Evolutionary conservation across 2,888 invertebrate genomes (phyloP).

Genomic region (Machimus rusticus): DNA sequence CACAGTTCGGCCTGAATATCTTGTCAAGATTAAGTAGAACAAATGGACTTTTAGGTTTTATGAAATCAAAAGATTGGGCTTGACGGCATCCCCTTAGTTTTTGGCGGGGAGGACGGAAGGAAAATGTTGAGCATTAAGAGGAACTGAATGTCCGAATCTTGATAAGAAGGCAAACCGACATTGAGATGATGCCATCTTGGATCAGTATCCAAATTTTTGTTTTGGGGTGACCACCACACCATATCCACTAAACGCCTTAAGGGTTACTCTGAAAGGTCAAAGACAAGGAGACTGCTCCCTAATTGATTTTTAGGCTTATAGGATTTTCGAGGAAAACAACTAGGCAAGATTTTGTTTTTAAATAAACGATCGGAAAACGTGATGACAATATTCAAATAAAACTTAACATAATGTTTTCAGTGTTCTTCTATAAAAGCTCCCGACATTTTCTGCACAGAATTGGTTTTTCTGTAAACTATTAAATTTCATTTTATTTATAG

Average conservation of each 20-base stretch:
- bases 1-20: conserved; percentile 35
- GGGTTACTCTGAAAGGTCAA: neutral
- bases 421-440: too few relatives aligned
- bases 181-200: neutral
- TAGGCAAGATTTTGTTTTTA: neutral
- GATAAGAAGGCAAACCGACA: neutral
- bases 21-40: conserved; percentile 38
- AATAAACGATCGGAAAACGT: neutral
- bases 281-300: neutral
- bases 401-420: too few relatives aligned
- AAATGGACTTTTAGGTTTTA: conserved; percentile 36
- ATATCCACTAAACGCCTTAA: neutral
- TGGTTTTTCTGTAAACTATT: too few relatives aligned
- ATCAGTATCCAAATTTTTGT: neutral
- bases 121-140: conserved; percentile 28
- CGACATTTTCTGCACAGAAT: too few relatives aligned
- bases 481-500: too few relatives aligned
- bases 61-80: conserved; percentile 35
- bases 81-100: conserved; percentile 1
- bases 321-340: neutral
- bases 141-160: conserved; percentile 22
- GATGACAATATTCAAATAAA: neutral
- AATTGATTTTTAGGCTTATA: neutral
- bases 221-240: neutral
- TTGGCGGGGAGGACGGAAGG: neutral